Base-by-base conservation (phyloP, 2,888 invertebrate species). In the Lydus trimaculatus region DNA sequence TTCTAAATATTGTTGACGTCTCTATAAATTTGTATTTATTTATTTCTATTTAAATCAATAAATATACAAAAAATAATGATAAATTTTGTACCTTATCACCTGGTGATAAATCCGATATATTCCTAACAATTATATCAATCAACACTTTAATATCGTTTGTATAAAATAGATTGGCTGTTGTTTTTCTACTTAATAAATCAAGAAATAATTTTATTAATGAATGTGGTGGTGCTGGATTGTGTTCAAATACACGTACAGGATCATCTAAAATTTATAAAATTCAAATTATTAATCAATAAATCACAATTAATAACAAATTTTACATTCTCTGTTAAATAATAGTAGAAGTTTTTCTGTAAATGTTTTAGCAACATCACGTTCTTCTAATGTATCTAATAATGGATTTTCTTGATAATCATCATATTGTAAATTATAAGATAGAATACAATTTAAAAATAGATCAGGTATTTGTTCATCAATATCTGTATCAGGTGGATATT, bases 121-220 rank as follows among this genome's bases (percentile, higher is more conserved):
- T 96, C 61, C 98, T 88, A 63, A 96, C 92, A 65, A 97, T 91
- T 80, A 98, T 97, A 82, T 98, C 98, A 72, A 98, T 92, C 68
- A 98, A 89, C 58, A 98, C 98, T 85, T 94, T 95, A 56, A 94
- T 92, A 83, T 98, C 98, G 81, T 98, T 98, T 0, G 97, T 96
- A 85, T 98, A 98, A 86, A 98, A 95, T 72, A 97, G 89, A 75
- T 91, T 90, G 0, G 97, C 94, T 0, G 97, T 96, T 73, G 90
- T 89, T 74, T 90, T 89, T 75, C 90, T 90, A 72, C 91, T 91
- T 84, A 97, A 97, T 74, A 98, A 86, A 84, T 98, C 97, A 58
- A 91, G 91, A 76, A 95, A 92, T 76, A 98, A 88, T 86, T 98
- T 97, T 61, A 97, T 87, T 9, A 97, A 92, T 0, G 97, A 93